These are phyloP conservation scores for Rhynchonycteris naso DNA, from an alignment of 2,797 vertebrate genomes.

Conservation along the genomic window DNA sequence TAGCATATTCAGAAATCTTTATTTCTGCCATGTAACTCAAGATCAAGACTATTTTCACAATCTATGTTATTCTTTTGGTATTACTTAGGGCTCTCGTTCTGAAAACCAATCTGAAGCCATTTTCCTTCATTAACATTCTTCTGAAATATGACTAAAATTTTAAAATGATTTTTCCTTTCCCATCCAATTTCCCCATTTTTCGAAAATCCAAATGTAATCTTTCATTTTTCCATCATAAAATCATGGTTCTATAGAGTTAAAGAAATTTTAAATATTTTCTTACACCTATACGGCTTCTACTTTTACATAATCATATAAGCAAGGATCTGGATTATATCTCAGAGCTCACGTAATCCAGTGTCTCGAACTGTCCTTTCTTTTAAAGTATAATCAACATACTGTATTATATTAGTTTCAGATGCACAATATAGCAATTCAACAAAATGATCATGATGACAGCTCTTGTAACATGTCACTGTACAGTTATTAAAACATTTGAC, in stretches of 20 bases:
- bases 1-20: background rate
- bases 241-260: background rate
- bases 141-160: constrained; percentile 16
- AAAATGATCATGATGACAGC: background rate
- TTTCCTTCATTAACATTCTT: constrained; percentile 17
- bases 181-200: background rate
- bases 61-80: background rate
- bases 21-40: background rate
- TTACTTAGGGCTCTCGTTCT: constrained; percentile 8
- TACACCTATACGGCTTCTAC: background rate
- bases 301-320: background rate
- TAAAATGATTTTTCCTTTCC: background rate
- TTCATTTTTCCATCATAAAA: constrained; percentile 29
- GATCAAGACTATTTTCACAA: background rate
- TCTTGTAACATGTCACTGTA: background rate
- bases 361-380: background rate
- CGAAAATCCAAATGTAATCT: constrained; percentile 5
- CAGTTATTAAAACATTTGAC: background rate
- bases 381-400: background rate
- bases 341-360: background rate
- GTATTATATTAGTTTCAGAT: background rate
- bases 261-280: background rate
- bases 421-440: background rate
- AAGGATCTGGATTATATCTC: background rate
- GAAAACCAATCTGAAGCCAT: background rate